Conservation (phyloP, 2,113 vertebrate species). For the Cathartes aura region DNA sequence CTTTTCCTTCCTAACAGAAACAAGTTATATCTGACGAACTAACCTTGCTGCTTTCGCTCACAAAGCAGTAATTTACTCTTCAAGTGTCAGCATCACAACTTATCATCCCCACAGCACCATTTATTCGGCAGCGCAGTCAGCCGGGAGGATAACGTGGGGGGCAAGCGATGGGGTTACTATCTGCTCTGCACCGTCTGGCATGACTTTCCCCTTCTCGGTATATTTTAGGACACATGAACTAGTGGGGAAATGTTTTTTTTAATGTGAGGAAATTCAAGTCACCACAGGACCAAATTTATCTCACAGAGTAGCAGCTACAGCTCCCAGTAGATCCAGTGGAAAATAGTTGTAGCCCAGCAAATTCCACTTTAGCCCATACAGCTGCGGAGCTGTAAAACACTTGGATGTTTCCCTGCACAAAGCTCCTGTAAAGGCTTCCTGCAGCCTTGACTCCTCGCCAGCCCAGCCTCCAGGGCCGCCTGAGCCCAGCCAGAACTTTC, state of each 20-base stretch:
- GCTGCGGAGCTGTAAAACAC: not conserved
- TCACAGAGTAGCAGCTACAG: not conserved
- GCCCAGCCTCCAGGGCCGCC: not conserved
- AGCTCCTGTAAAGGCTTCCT: conserved; percentile 5
- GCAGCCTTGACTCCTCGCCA: not conserved
- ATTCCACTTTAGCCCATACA: not conserved
- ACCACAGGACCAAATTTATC: not conserved
- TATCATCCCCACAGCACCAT: not conserved
- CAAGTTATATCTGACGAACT: conserved; percentile 15
- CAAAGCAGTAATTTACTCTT: not conserved
- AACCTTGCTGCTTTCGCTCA: not conserved
- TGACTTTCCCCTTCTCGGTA: not conserved
- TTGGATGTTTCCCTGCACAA: not conserved
- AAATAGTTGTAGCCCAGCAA: conserved; percentile 4
- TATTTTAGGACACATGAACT: not conserved
- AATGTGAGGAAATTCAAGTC: not conserved
- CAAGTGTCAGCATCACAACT: not conserved
- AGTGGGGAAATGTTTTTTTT: not conserved
- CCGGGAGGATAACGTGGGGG: not conserved
- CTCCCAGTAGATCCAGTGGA: conserved; percentile 6
- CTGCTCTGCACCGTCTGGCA: not conserved
- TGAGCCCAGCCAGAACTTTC: not conserved
- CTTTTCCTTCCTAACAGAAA: conserved; percentile 14
- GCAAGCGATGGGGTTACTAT: not conserved
- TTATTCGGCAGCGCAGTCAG: not conserved